Evolutionary conservation across 2,797 vertebrate species (phyloP).

Genomic region (Acanthurus lineatus): DNA sequence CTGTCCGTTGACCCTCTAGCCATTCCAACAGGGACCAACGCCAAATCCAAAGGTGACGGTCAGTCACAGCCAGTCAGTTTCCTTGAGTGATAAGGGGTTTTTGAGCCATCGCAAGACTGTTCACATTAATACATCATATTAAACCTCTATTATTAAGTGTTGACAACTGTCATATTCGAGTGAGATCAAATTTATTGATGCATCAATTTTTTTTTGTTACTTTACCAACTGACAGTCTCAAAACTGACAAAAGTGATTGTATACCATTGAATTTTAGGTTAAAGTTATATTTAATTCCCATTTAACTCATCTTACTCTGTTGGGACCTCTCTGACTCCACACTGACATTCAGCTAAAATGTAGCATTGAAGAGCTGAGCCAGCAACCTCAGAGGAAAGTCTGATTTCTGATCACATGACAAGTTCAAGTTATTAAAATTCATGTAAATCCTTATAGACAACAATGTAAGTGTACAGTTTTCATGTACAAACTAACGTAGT

Average conservation of each 20-base stretch:
- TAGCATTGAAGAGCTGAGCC: neutral
- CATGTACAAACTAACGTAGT: slow-evolving; percentile 13
- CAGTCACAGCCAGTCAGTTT: slow-evolving; percentile 13
- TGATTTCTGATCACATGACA: slow-evolving; percentile 36
- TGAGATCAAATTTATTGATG: neutral
- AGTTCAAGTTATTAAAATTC: slow-evolving; percentile 7
- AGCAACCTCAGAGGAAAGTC: neutral
- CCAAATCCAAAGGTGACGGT: slow-evolving; percentile 2
- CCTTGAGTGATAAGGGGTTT: slow-evolving; percentile 20
- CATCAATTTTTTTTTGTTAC: neutral
- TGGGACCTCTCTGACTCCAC: neutral
- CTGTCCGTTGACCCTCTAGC: slow-evolving; percentile 29
- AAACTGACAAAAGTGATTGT: neutral
- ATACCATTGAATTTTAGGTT: no score
- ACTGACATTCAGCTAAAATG: neutral
- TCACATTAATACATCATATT: neutral
- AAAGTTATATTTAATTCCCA: neutral
- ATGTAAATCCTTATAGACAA: slow-evolving; percentile 38
- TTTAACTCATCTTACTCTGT: neutral
- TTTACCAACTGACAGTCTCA: neutral
- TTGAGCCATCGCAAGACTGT: neutral
- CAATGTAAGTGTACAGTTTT: slow-evolving; percentile 2
- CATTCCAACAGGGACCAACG: slow-evolving; percentile 44
- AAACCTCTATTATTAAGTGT: neutral
- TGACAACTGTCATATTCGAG: neutral